These are phyloP conservation scores for Porites australiensis DNA, from an alignment of 64 coral and sea anemone species.

Conservation along the genomic window DNA sequence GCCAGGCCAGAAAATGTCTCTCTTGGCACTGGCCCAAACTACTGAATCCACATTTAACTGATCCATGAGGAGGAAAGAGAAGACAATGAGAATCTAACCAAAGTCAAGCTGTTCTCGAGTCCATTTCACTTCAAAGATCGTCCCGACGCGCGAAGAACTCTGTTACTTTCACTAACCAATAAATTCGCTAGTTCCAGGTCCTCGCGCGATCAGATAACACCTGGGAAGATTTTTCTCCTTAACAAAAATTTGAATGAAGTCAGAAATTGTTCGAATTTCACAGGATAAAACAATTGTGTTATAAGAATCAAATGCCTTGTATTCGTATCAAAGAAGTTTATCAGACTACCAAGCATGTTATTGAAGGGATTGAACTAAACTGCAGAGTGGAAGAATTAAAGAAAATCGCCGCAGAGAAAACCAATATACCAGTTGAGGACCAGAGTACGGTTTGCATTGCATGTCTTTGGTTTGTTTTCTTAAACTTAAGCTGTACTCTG, in stretches of 20 bases:
- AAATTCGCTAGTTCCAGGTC: constrained; percentile 34
- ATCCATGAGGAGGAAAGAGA: background rate
- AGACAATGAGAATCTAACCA: background rate
- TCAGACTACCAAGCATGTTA: constrained; percentile 66
- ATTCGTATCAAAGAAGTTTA: constrained; percentile 86
- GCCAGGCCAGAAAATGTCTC: constrained; percentile 81
- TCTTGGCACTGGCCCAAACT: constrained; percentile 75
- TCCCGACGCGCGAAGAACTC: background rate
- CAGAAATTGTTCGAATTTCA: background rate
- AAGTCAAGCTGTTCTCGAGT: no score
- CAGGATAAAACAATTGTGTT: background rate
- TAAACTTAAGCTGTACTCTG: background rate
- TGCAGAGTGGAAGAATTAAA: constrained; percentile 74
- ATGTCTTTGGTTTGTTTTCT: background rate
- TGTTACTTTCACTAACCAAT: background rate
- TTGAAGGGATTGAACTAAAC: constrained; percentile 80
- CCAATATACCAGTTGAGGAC: constrained; percentile 74
- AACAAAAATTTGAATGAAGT: background rate
- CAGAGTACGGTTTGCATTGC: constrained; percentile 66
- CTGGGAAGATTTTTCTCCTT: background rate
- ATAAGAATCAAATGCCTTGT: constrained; percentile 67
- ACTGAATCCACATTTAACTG: constrained; percentile 49
- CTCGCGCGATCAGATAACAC: background rate
- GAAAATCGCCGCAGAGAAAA: constrained; percentile 68
- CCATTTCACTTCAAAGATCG: background rate